These are phyloP conservation scores for Araneus ventricosus DNA, from an alignment of 1,140 invertebrate genomes.

Conservation along the genomic window DNA sequence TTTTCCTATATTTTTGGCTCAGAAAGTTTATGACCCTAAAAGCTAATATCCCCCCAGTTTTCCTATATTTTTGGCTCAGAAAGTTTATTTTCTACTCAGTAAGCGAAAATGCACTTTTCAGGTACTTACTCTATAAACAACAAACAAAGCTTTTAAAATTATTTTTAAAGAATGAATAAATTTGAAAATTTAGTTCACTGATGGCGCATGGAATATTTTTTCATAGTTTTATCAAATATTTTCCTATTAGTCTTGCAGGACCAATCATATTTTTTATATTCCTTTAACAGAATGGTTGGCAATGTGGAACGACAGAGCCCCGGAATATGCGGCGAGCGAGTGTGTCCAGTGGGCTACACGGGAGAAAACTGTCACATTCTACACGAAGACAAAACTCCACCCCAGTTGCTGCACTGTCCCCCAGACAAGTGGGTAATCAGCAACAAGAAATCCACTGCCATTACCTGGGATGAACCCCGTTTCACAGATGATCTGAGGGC, in stretches of 20 bases:
- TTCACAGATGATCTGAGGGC: slow-evolving; percentile 94
- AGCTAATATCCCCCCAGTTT: too few relatives aligned
- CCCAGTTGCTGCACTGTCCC: slow-evolving; percentile 93
- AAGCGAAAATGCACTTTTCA: too few relatives aligned
- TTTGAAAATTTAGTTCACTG: too few relatives aligned
- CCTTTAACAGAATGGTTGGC: slow-evolving; percentile 84
- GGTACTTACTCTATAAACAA: too few relatives aligned
- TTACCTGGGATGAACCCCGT: slow-evolving; percentile 95
- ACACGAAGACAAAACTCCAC: slow-evolving; percentile 91
- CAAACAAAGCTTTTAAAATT: too few relatives aligned
- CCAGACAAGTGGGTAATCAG: slow-evolving; percentile 96
- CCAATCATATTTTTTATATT: neutral
- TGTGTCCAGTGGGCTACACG: slow-evolving; percentile 91
- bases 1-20: too few relatives aligned
- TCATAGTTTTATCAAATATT: too few relatives aligned
- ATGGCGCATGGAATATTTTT: too few relatives aligned
- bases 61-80: too few relatives aligned
- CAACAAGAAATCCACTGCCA: slow-evolving; percentile 93
- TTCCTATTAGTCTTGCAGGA: neutral
- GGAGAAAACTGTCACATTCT: slow-evolving; percentile 91
- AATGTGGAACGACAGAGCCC: slow-evolving; percentile 94
- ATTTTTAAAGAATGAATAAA: too few relatives aligned
- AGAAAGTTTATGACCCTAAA: too few relatives aligned
- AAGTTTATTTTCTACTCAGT: too few relatives aligned
- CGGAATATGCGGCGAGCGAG: slow-evolving; percentile 92